Conservation (phyloP, 1,140 invertebrate genomes). For the Diploscapter pachys region DNA sequence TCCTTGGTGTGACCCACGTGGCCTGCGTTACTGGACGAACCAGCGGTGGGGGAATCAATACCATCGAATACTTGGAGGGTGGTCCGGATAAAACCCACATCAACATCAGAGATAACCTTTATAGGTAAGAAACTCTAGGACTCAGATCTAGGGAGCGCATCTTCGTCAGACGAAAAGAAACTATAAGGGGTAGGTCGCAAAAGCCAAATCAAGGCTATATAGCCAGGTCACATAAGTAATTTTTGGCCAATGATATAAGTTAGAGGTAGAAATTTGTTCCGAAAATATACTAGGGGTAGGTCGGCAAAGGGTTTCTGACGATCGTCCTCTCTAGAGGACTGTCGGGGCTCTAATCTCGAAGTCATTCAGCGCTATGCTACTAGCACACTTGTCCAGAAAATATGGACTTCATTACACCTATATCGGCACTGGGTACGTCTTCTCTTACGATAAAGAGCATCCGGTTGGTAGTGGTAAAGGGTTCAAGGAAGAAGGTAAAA, state of each 20-base stretch:
- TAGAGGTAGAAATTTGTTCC: too few relatives aligned
- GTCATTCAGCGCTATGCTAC: conserved; percentile 36
- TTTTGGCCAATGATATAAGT: too few relatives aligned
- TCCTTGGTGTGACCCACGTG: conserved; percentile 49
- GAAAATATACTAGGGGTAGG: too few relatives aligned
- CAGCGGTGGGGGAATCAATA: conserved; percentile 53
- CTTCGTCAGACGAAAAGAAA: too few relatives aligned
- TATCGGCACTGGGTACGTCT: conserved; percentile 56
- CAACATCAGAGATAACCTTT: conserved; percentile 55
- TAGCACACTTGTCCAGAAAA: conserved; percentile 47
- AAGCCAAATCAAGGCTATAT: too few relatives aligned
- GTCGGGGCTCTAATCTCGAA: too few relatives aligned
- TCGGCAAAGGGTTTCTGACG: too few relatives aligned
- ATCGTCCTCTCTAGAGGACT: too few relatives aligned
- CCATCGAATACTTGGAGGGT: conserved; percentile 58
- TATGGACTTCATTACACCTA: conserved; percentile 57
- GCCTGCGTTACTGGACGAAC: conserved; percentile 55
- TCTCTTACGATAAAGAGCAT: conserved; percentile 57
- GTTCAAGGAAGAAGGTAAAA: conserved; percentile 48
- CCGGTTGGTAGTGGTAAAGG: conserved; percentile 43
- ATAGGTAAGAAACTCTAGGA: conserved; percentile 19
- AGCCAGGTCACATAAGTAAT: too few relatives aligned
- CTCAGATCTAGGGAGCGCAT: too few relatives aligned
- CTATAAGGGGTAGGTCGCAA: too few relatives aligned
- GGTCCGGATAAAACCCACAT: conserved; percentile 53